Percentiles rank a stretch among this genome's conserved stretches.
phyloP scores from a whole-genome alignment of 2,888 invertebrate species.

The Drosophila parthenogenetica region DNA sequence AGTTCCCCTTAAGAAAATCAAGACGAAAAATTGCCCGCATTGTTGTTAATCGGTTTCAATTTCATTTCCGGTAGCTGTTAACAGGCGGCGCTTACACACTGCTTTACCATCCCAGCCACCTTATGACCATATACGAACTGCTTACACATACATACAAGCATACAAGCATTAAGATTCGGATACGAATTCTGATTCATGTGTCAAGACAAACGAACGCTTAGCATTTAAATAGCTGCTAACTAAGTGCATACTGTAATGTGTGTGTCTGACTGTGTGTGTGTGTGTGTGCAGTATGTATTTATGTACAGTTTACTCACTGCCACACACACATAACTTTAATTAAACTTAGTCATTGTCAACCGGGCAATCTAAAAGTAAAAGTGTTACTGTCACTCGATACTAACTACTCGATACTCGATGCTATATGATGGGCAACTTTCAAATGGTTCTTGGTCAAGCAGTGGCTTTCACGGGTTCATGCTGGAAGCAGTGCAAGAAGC shows the following conservation, averaged over 20 bases:
- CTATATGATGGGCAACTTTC: conserved; percentile 52
- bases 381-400: background rate
- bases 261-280: no score
- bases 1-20: conserved; percentile 34
- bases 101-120: conserved; percentile 58
- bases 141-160: conserved; percentile 2
- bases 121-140: conserved; percentile 45
- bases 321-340: background rate
- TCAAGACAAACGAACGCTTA: conserved; percentile 25
- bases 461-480: background rate
- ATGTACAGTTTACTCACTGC: background rate
- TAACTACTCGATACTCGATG: background rate
- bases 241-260: conserved; percentile 30
- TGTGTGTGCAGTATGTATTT: background rate
- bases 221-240: conserved; percentile 61
- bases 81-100: conserved; percentile 57
- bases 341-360: conserved; percentile 31
- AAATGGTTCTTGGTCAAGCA: conserved; percentile 45
- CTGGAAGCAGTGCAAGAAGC: background rate
- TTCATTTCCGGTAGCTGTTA: conserved; percentile 76
- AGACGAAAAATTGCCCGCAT: conserved; percentile 51
- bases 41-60: conserved; percentile 63
- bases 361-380: background rate
- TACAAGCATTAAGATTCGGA: conserved; percentile 5
- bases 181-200: conserved; percentile 44